Percentiles rank a stretch among this genome's conserved stretches.
phyloP scores from a whole-genome alignment of 92 coral and sea anemone species.

The Epizoanthus illoricatus region DNA sequence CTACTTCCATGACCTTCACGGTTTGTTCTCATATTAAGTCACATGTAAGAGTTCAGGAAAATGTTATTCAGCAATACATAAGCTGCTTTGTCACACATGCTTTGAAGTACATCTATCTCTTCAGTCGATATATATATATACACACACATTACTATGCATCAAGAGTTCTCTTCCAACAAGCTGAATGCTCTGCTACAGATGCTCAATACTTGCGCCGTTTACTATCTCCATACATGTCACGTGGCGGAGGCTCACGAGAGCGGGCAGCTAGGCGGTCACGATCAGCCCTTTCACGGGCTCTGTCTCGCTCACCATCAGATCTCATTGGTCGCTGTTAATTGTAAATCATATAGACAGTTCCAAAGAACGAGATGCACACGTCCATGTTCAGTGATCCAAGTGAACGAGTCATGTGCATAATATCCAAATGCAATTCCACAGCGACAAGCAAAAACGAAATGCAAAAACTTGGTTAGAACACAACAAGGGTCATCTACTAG shows the following conservation, averaged over 20 bases:
- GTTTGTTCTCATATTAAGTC: too few relatives aligned
- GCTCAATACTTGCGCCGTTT: slow-evolving; percentile 77
- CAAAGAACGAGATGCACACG: slow-evolving; percentile 44
- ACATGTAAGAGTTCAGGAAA: too few relatives aligned
- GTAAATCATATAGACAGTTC: slow-evolving; percentile 12
- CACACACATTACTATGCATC: not conserved
- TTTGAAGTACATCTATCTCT: not conserved
- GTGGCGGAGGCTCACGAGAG: slow-evolving; percentile 77
- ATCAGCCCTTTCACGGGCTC: slow-evolving; percentile 88
- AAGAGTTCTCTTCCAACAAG: slow-evolving; percentile 3
- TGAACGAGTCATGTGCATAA: slow-evolving; percentile 11
- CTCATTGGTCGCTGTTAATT: slow-evolving; percentile 77
- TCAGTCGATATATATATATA: too few relatives aligned
- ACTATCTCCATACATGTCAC: slow-evolving; percentile 77
- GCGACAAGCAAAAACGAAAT: slow-evolving; percentile 59
- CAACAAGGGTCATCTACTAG: not conserved
- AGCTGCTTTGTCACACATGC: too few relatives aligned
- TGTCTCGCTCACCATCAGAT: slow-evolving; percentile 82
- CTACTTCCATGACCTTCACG: too few relatives aligned
- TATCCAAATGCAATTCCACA: slow-evolving; percentile 50
- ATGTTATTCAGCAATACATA: too few relatives aligned
- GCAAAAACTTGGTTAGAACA: slow-evolving; percentile 65
- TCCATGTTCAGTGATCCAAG: slow-evolving; percentile 51
- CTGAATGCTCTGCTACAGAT: not conserved
- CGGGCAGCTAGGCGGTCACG: slow-evolving; percentile 92